Conservation (phyloP, 2,888 invertebrate genomes). For the Trisateles emortualis region DNA sequence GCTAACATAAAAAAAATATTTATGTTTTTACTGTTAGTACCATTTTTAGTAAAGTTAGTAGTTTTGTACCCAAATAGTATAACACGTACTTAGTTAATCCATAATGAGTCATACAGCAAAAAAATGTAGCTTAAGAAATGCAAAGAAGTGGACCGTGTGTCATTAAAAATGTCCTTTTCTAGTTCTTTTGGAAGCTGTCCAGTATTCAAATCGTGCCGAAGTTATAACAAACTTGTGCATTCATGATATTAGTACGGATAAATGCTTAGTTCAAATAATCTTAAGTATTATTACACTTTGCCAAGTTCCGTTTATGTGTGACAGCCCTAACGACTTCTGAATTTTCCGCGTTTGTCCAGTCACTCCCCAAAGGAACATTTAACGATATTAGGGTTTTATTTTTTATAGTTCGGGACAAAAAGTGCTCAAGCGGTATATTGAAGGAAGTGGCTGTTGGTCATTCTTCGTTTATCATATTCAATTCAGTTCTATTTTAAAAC, state of each 20-base stretch:
- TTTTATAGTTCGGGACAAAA: slow-evolving; percentile 85
- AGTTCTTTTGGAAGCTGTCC: not conserved
- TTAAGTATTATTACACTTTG: not conserved
- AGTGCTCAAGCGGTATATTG: slow-evolving; percentile 76
- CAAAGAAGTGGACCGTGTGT: no score
- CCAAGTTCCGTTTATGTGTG: slow-evolving; percentile 5
- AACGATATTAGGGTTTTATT: slow-evolving; percentile 86
- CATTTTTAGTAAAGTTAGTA: no score
- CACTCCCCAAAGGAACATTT: slow-evolving; percentile 85
- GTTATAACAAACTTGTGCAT: not conserved
- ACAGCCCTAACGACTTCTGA: slow-evolving; percentile 67
- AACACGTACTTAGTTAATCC: no score
- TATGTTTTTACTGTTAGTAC: no score
- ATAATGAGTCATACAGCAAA: no score
- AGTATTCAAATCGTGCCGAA: not conserved
- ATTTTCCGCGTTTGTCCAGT: slow-evolving; percentile 79
- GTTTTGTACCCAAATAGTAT: no score
- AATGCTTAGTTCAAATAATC: not conserved
- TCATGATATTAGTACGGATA: not conserved
- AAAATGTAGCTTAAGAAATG: no score
- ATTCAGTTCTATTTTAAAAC: slow-evolving; percentile 34
- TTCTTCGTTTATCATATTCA: slow-evolving; percentile 68
- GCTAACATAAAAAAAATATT: no score
- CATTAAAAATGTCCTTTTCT: no score
- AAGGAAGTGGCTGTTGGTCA: slow-evolving; percentile 75